phyloP scores from a whole-genome alignment of 2,888 invertebrate species.

The Erynnis tages region DNA sequence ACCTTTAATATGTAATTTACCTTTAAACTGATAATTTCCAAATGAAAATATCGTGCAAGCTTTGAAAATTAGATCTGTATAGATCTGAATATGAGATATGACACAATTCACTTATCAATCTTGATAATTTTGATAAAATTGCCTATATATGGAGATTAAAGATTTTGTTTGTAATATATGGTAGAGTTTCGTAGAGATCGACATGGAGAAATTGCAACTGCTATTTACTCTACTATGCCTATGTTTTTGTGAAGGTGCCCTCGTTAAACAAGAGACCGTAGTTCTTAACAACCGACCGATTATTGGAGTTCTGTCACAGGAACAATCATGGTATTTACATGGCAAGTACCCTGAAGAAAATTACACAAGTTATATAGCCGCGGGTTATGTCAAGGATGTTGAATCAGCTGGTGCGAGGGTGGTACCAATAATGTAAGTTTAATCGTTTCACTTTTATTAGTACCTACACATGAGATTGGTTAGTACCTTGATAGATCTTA shows the following conservation, averaged over 20 bases:
- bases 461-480: too few relatives aligned
- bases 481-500: too few relatives aligned
- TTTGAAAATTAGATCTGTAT: too few relatives aligned
- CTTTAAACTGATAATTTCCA: too few relatives aligned
- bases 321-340: constrained; percentile 79
- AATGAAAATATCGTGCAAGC: too few relatives aligned
- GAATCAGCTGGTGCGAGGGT: constrained; percentile 93
- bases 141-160: constrained; percentile 44
- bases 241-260: constrained; percentile 56
- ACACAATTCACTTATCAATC: too few relatives aligned
- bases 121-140: constrained; percentile 21
- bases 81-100: too few relatives aligned
- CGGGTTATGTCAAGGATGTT: constrained; percentile 93
- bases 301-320: constrained; percentile 87
- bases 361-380: constrained; percentile 88
- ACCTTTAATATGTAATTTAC: too few relatives aligned
- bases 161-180: constrained; percentile 42
- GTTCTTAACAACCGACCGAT: constrained; percentile 80
- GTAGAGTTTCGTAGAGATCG: constrained; percentile 39
- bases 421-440: constrained; percentile 89
- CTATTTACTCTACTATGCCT: constrained; percentile 52
- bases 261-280: constrained; percentile 34
- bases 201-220: constrained; percentile 54
- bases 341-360: constrained; percentile 74
- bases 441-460: neutral